These are phyloP conservation scores for Sturmia bella DNA, from an alignment of 2,888 invertebrate genomes.

Conservation along the genomic window DNA sequence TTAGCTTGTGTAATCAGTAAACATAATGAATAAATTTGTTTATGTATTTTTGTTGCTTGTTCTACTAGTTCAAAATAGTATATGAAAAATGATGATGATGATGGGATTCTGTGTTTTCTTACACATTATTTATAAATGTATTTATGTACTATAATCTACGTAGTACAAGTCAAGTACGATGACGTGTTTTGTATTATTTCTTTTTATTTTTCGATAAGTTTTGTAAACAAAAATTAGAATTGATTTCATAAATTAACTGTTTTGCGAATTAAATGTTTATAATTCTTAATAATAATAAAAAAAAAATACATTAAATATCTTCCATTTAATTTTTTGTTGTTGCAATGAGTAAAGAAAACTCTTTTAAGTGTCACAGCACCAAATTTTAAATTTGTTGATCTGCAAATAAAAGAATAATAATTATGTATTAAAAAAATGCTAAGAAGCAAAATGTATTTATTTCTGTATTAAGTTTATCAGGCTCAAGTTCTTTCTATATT, in stretches of 20 bases:
- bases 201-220: conserved; percentile 35
- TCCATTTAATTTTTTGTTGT: conserved; percentile 33
- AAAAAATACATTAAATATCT: conserved; percentile 25
- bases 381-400: conserved; percentile 76
- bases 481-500: too few species aligned
- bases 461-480: too few species aligned
- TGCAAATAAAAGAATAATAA: conserved; percentile 60
- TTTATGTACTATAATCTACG: conserved; percentile 52
- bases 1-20: too few species aligned
- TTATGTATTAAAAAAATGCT: neutral
- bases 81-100: conserved; percentile 32
- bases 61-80: neutral
- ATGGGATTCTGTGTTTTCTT: conserved; percentile 19
- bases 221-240: conserved; percentile 45
- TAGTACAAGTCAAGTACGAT: conserved; percentile 62
- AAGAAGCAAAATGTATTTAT: too few species aligned
- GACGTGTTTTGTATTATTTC: conserved; percentile 11
- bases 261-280: conserved; percentile 40
- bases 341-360: conserved; percentile 77
- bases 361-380: conserved; percentile 82
- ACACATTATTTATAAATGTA: conserved; percentile 22
- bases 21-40: too few species aligned
- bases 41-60: conserved; percentile 6
- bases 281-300: conserved; percentile 53
- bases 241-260: conserved; percentile 22